phyloP scores from a whole-genome alignment of 2,797 vertebrate species.

The Peromyscus attwateri region DNA sequence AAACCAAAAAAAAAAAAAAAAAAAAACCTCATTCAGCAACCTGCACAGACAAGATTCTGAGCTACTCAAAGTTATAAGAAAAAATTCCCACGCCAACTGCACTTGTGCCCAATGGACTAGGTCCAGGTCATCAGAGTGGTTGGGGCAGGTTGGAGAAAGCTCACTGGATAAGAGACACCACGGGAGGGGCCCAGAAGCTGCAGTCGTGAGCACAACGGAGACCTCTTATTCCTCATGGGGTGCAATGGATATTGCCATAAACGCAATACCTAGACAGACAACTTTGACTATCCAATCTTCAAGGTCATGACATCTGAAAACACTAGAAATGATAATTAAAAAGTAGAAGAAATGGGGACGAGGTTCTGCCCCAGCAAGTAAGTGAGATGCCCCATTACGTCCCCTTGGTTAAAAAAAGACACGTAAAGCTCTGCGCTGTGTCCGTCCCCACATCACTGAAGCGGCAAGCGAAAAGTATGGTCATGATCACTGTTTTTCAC shows the following conservation, averaged over 20 bases:
- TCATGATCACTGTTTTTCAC: not conserved
- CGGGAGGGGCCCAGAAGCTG: not conserved
- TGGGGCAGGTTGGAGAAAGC: not conserved
- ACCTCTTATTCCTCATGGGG: not conserved
- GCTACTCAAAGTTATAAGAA: not conserved
- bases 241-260: not conserved
- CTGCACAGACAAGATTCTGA: not conserved
- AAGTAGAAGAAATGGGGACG: not conserved
- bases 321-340: not conserved
- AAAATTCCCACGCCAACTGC: not conserved
- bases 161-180: not conserved
- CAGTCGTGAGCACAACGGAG: not conserved
- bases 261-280: not conserved
- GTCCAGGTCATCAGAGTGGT: not conserved
- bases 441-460: not conserved
- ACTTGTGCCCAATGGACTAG: not conserved
- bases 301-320: not conserved
- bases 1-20: too few species aligned
- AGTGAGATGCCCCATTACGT: not conserved
- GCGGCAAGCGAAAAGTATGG: not conserved
- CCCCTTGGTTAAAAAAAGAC: not conserved
- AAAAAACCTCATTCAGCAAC: not conserved
- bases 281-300: not conserved
- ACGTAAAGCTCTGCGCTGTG: not conserved
- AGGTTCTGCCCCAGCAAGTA: not conserved